Evolutionary conservation across 2,113 vertebrate species (phyloP), one percentile per base, ranked within the genome.

Genomic region (Platichthys stellatus): DNA sequence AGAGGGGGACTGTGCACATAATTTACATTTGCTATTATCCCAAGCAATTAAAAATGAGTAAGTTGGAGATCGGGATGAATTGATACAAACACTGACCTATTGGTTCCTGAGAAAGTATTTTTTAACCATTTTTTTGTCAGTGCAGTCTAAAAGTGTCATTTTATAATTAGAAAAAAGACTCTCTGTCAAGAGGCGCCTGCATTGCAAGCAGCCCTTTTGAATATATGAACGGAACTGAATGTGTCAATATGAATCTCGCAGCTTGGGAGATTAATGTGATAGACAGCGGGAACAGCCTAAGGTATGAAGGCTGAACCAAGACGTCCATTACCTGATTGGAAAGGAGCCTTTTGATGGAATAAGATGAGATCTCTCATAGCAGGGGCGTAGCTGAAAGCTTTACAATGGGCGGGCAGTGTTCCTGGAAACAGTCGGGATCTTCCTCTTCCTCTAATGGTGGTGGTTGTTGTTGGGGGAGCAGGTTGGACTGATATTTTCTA

Each of bases 311-410:
- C 20, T 71, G 64, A 82, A 68, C 24, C 65, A 68, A 85, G 56
- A 60, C 85, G 64, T 84, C 77, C 54, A 79, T 89, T 81, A 84
- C 65, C 9, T 86, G 70, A 87, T 77, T 87, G 69, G 45, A 76
- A 10, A 10, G 24, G 58, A 68, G 78, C 75, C 61, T 86, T 82
- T 64, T 74, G 53, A 68, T 73, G 56, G 63, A 80, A 56, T 12
- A 62, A 20, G 47, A 47, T 53, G 53, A 74, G 40, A 47, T 60
- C 73, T 81, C 53, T 70, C 49, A 0, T 0, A 49, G 69, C 3
- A 45, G 17, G 80, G 83, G 70, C 10, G 0, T 3, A 35, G 72
- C 31, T 64, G 58, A 75, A 69, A 79, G 69, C 60, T 12, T 60
- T 14, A 60, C 35, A 49, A 63, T 54, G n/a, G 21, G 43, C 38